Evolutionary conservation across 1,140 invertebrate species (phyloP).

Genomic region (Macrobrachium rosenbergii): DNA sequence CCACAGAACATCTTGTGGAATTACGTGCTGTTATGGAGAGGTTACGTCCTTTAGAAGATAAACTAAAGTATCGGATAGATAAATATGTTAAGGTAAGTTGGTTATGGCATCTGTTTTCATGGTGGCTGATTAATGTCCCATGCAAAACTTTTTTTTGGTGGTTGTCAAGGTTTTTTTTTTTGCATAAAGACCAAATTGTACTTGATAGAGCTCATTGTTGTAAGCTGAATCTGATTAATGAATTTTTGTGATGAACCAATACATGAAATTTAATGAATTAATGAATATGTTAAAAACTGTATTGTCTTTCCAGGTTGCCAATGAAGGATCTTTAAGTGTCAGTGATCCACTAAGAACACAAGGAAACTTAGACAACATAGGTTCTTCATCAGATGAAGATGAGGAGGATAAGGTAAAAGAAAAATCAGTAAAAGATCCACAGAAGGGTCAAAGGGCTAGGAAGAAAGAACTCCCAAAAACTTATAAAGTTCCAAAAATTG

Average conservation of each 20-base stretch:
- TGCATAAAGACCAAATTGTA: no score
- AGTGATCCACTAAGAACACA: constrained; percentile 28
- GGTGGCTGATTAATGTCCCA: no score
- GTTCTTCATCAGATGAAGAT: constrained; percentile 38
- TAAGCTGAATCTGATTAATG: no score
- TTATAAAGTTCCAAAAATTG: constrained; percentile 42
- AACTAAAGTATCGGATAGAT: constrained; percentile 53
- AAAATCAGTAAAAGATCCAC: neutral
- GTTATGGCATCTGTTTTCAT: neutral
- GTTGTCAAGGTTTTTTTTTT: no score
- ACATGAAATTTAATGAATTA: neutral
- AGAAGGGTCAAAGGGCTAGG: neutral
- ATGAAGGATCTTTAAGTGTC: constrained; percentile 31
- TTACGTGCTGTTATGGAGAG: constrained; percentile 37
- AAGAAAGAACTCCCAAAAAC: constrained; percentile 9
- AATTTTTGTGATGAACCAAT: no score
- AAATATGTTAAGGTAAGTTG: constrained; percentile 51
- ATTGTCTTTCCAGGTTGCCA: constrained; percentile 14
- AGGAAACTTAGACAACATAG: constrained; percentile 49
- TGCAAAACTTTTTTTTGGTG: neutral
- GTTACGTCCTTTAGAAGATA: constrained; percentile 54
- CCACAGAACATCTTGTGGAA: constrained; percentile 50
- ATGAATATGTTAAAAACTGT: neutral
- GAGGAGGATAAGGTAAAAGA: constrained; percentile 8
- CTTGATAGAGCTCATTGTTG: no score